phyloP scores from a whole-genome alignment of 2,888 invertebrate genomes.

The Ormyrus nitidulus region DNA sequence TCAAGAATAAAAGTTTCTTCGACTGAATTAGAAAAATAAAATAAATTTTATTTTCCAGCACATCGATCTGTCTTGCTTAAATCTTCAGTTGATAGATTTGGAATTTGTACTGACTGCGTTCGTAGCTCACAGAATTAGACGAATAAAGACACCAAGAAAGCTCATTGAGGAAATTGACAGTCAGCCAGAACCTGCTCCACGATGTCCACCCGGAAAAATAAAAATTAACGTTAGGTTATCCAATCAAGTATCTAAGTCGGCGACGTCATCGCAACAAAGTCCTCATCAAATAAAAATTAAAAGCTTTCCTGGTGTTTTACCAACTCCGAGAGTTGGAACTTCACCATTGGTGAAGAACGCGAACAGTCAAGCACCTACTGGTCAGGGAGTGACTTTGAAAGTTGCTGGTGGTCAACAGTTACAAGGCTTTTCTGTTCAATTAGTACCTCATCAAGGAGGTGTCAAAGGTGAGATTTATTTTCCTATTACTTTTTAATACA shows the following conservation, averaged over 20 bases:
- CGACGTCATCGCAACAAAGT: constrained; percentile 53
- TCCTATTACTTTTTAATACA: constrained; percentile 16
- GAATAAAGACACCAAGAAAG: constrained; percentile 83
- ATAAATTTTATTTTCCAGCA: constrained; percentile 76
- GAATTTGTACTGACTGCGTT: constrained; percentile 86
- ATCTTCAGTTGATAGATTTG: constrained; percentile 82
- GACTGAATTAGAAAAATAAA: background rate
- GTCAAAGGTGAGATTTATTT: constrained; percentile 75
- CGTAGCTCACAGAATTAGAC: constrained; percentile 87
- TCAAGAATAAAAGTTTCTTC: background rate
- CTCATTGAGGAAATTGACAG: constrained; percentile 84
- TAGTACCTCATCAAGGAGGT: constrained; percentile 78
- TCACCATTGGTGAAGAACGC: constrained; percentile 73
- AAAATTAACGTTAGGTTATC: constrained; percentile 79
- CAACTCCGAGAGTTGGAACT: constrained; percentile 72
- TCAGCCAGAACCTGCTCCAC: constrained; percentile 79
- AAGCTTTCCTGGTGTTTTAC: constrained; percentile 69
- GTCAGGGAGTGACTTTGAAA: constrained; percentile 72
- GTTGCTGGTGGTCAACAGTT: constrained; percentile 74
- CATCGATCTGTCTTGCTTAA: constrained; percentile 81
- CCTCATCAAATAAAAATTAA: constrained; percentile 68
- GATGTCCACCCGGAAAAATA: constrained; percentile 82
- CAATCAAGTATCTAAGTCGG: constrained; percentile 69
- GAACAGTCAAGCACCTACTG: constrained; percentile 66
- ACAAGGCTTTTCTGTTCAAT: constrained; percentile 77